Evolutionary conservation across 2,888 invertebrate genomes (phyloP).

Genomic region (Ichneumoninae sp.): DNA sequence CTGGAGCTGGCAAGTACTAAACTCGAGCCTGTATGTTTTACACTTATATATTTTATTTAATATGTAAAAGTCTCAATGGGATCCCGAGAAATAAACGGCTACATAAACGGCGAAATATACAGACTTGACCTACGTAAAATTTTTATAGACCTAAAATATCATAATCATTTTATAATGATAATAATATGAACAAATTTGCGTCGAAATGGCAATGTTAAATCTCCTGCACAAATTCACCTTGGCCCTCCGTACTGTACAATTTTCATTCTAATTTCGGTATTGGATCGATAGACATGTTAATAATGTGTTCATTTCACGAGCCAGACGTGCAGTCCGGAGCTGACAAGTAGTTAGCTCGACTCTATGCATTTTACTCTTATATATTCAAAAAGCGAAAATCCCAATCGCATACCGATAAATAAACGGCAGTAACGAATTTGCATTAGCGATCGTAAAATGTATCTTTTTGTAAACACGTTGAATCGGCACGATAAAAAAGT

Average conservation of each 20-base stretch:
- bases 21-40: background rate
- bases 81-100: background rate
- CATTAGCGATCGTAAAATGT: too few species aligned
- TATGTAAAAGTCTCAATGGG: background rate
- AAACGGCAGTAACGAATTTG: too few species aligned
- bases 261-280: conserved; percentile 6
- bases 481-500: conserved; percentile 5
- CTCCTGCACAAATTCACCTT: too few species aligned
- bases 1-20: background rate
- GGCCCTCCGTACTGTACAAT: background rate
- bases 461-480: background rate
- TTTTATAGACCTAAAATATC: background rate
- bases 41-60: background rate
- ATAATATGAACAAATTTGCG: too few species aligned
- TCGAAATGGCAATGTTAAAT: too few species aligned
- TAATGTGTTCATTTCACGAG: background rate
- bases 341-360: background rate
- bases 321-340: background rate
- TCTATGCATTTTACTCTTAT: background rate
- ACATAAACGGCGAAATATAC: too few species aligned
- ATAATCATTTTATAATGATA: too few species aligned
- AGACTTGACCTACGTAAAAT: background rate
- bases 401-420: background rate
- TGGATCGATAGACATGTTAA: conserved; percentile 28
- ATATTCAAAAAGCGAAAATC: background rate